Percentiles rank a stretch among this genome's conserved stretches.
These are phyloP conservation scores for Sinotaia quadrata DNA, from an alignment of 2,888 invertebrate species.

Conservation along the genomic window DNA sequence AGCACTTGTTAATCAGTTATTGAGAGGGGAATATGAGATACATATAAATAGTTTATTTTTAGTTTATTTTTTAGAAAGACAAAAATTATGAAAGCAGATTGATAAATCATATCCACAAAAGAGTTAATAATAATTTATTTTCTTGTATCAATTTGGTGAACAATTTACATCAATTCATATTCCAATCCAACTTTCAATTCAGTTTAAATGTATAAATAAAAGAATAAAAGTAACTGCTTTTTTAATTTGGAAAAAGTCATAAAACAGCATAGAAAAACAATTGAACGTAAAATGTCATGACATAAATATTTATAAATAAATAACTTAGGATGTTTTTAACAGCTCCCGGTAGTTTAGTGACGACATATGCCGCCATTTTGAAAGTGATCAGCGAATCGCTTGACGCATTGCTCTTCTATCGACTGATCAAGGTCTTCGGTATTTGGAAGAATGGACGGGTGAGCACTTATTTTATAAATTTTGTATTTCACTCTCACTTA, in stretches of 20 bases:
- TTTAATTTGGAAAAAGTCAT: not conserved
- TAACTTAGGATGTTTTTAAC: not conserved
- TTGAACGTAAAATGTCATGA: no score
- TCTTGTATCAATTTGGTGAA: no score
- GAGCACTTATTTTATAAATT: not conserved
- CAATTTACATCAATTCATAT: not conserved
- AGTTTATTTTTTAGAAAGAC: no score
- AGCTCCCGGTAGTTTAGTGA: not conserved
- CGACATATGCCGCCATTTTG: not conserved
- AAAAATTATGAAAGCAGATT: no score
- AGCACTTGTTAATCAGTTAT: no score
- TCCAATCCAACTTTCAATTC: not conserved
- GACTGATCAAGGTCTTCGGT: not conserved
- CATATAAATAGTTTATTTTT: no score
- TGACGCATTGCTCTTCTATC: not conserved
- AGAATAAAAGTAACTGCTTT: not conserved
- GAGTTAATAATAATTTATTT: no score
- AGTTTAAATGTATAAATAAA: not conserved
- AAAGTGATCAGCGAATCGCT: not conserved
- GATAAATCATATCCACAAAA: no score
- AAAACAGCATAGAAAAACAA: not conserved
- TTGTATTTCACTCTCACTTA: not conserved
- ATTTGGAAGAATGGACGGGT: slow-evolving; percentile 17
- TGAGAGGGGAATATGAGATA: no score
- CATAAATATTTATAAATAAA: no score